Conservation (phyloP, 2,797 vertebrate genomes). For the Carcharodon carcharias region DNA sequence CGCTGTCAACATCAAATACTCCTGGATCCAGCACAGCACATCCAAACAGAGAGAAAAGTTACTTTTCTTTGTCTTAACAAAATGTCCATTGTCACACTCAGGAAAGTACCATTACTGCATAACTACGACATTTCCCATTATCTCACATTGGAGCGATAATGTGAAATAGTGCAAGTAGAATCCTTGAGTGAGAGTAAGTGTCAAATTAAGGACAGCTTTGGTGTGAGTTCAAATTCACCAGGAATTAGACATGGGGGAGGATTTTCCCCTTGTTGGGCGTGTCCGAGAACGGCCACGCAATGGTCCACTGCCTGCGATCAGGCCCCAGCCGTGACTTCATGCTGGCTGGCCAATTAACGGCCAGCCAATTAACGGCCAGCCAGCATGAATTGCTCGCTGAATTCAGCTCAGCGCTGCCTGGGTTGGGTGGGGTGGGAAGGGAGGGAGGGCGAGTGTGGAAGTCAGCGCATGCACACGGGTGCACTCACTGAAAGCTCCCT, state of each 20-base stretch:
- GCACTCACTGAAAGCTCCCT: too few relatives aligned
- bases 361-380: too few relatives aligned
- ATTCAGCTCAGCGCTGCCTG: too few relatives aligned
- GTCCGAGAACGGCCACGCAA: too few relatives aligned
- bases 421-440: too few relatives aligned
- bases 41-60: neutral
- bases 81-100: neutral
- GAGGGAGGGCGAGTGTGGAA: too few relatives aligned
- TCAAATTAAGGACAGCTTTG: neutral
- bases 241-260: neutral
- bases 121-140: neutral
- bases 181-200: neutral
- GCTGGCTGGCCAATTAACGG: too few relatives aligned
- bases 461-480: too few relatives aligned
- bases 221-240: neutral
- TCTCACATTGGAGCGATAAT: neutral
- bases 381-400: too few relatives aligned
- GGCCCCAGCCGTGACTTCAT: too few relatives aligned
- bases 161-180: neutral
- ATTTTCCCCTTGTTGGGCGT: too few relatives aligned
- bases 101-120: neutral
- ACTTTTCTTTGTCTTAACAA: neutral
- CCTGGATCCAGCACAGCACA: neutral
- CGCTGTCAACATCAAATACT: neutral
- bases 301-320: too few relatives aligned